Evolutionary conservation across 1,140 invertebrate species (phyloP), one percentile per base, ranked within the genome.

Genomic region (Aphaenogaster ashmeadi): DNA sequence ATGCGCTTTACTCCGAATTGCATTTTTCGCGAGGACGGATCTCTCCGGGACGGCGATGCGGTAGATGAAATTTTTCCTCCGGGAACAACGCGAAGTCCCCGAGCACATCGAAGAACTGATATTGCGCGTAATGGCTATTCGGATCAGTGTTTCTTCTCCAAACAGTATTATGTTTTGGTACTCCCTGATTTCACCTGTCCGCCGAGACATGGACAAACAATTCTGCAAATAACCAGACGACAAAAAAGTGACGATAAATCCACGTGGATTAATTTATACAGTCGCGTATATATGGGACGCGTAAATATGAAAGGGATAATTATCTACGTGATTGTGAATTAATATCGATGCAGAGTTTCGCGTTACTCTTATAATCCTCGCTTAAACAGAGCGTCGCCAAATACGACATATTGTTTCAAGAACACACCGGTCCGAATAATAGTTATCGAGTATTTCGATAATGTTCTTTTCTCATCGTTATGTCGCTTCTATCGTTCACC

Each of bases 81-180:
- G 56, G 27, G 36, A 50, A 60, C 18, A 27, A n/a, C 18, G 36
- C 41, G 18, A 7, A 9, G 9, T 47, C 36, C 36, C 36, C 56
- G 3, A 62, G 75, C 21, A 50, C 27, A 6, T 27, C 58, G 58
- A 50, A 50, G 38, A 71, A 50, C 44, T 3, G 56, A 60, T 50
- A 64, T 78, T 62, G 58, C 58, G 41, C 21, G 60, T 62, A 78
- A 62, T 64, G 44, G 27, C 21, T 47, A n/a, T 36, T 62, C 27
- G 27, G 41, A 62, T 11, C 21, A 18, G 58, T 18, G 58, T 78
- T 79, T 47, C 64, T 64, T 15, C 62, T 62, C 21, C 75, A 78
- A 64, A 78, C 41, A 47, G 41, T 36, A 62, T 50, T 64, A n/a
- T n/a, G 27, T 64, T 62, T 78, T 33, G 41, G 9, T 44, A 50